phyloP scores from a whole-genome alignment of 1,140 invertebrate genomes.

The Drosophila auraria region DNA sequence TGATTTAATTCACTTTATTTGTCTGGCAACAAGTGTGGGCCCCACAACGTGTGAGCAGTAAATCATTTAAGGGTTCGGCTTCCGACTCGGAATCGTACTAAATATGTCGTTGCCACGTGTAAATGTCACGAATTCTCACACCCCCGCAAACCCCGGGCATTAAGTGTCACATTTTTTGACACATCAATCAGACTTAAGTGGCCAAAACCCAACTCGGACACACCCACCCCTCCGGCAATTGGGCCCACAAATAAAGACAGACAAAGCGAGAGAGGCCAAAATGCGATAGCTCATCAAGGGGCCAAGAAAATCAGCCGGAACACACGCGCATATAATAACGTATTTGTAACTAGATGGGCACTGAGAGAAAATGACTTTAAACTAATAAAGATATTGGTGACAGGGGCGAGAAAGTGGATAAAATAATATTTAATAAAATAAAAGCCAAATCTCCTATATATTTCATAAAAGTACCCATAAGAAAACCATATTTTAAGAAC shows the following conservation, averaged over 20 bases:
- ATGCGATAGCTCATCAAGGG: slow-evolving; percentile 42
- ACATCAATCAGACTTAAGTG: slow-evolving; percentile 69
- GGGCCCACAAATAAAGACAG: background rate
- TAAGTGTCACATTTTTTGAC: slow-evolving; percentile 58
- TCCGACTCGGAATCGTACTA: background rate
- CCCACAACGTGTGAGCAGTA: slow-evolving; percentile 10
- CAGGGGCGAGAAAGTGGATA: too few species aligned
- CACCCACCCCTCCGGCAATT: slow-evolving; percentile 7
- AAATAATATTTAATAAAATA: background rate
- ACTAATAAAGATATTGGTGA: background rate
- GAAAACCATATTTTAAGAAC: too few species aligned
- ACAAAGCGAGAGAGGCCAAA: slow-evolving; percentile 10
- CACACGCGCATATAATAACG: slow-evolving; percentile 31
- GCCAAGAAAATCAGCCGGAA: slow-evolving; percentile 58
- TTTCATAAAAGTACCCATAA: too few species aligned
- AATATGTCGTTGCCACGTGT: slow-evolving; percentile 28
- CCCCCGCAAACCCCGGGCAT: background rate
- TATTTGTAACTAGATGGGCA: slow-evolving; percentile 9
- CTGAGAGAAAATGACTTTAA: background rate
- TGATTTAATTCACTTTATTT: slow-evolving; percentile 48
- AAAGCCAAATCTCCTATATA: too few species aligned
- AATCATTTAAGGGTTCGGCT: slow-evolving; percentile 40
- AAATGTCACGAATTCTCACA: slow-evolving; percentile 39
- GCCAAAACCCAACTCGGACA: slow-evolving; percentile 16
- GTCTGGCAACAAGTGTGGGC: slow-evolving; percentile 37